These are phyloP conservation scores for Aphaenogaster floridana DNA, from an alignment of 1,140 invertebrate genomes.

Conservation along the genomic window DNA sequence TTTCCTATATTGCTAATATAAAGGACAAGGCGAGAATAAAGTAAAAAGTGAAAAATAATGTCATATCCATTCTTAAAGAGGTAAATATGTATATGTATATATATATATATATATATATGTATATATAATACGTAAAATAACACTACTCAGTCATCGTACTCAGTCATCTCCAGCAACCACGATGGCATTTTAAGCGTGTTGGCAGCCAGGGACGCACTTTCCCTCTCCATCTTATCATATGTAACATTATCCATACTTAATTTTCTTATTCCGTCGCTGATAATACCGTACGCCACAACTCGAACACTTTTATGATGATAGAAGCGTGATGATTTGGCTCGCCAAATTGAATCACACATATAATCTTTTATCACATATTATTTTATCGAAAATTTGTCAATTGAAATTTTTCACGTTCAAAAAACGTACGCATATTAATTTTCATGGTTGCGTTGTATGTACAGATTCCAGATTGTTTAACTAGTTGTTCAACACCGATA, in stretches of 20 bases:
- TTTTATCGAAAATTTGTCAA: background rate
- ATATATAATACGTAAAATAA: conserved; percentile 21
- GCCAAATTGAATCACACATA: background rate
- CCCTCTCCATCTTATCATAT: background rate
- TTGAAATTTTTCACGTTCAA: conserved; percentile 11
- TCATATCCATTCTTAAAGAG: background rate
- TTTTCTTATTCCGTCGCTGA: conserved; percentile 60
- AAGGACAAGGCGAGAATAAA: conserved; percentile 12
- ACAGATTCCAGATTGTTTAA: conserved; percentile 9
- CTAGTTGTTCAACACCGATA: background rate
- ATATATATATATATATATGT: background rate
- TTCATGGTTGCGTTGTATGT: conserved; percentile 21
- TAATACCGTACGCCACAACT: background rate
- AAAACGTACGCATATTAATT: conserved; percentile 12
- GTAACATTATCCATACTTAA: conserved; percentile 54
- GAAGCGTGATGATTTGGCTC: background rate
- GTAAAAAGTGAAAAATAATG: background rate
- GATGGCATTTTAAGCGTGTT: conserved; percentile 69
- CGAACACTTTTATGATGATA: background rate
- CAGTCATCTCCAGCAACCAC: conserved; percentile 78
- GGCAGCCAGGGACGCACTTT: conserved; percentile 29
- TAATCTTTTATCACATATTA: background rate
- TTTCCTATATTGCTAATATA: conserved; percentile 65
- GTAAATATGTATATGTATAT: background rate
- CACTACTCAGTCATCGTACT: conserved; percentile 66